A percentile compares a stretch with the other conserved stretches of the same genome.
phyloP scores from a whole-genome alignment of 2,797 vertebrate species.

The Pteropus rufus region DNA sequence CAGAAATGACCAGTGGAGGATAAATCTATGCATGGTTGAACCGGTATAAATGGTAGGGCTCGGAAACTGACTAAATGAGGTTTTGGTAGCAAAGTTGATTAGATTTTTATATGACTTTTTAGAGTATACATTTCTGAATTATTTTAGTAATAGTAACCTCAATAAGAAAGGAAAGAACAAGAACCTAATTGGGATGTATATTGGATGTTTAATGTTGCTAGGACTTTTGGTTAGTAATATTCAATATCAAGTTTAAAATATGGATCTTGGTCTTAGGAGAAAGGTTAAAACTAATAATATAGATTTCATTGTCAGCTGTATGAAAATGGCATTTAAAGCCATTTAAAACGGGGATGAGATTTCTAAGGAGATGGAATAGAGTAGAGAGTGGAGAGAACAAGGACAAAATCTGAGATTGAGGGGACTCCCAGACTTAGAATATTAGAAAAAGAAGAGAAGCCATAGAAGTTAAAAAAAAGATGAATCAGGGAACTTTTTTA shows the following conservation, averaged over 20 bases:
- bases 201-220: neutral
- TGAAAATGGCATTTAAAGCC: neutral
- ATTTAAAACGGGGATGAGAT: neutral
- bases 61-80: neutral
- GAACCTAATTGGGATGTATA: neutral
- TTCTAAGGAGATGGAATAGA: neutral
- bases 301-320: neutral
- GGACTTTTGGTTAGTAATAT: neutral
- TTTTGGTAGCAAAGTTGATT: neutral
- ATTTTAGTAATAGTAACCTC: neutral
- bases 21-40: neutral
- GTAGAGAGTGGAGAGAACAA: neutral
- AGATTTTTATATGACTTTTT: slow-evolving; percentile 4
- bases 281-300: slow-evolving; percentile 15
- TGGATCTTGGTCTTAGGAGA: neutral
- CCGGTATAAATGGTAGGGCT: neutral
- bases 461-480: neutral
- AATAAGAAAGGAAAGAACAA: slow-evolving; percentile 1
- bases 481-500: neutral
- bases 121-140: slow-evolving; percentile 6
- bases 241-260: slow-evolving; percentile 35
- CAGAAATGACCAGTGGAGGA: neutral
- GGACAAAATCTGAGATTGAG: neutral
- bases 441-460: neutral
- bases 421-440: neutral